Base-by-base conservation (phyloP, 1,140 invertebrate species). In the Saccostrea cuccullata region DNA sequence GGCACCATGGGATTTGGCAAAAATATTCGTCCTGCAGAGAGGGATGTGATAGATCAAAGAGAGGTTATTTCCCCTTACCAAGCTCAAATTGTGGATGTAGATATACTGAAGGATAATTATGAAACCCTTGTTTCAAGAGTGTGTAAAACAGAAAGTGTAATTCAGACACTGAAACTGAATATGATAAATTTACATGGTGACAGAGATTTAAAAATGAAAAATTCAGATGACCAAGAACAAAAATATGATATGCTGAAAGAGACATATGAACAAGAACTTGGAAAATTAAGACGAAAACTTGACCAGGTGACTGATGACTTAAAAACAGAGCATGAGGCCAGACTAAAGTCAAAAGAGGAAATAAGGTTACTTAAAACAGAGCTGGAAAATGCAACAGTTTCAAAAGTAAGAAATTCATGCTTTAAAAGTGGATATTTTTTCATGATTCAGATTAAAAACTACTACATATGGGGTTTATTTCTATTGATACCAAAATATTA, bases 151-250 rank as follows among this genome's bases (percentile, higher is more conserved):
- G 93, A 93, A 89, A 93, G 93, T 88, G 85, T 88, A n/a, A 90
- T 93, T 13, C 92, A 92, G 70, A 92, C 91, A n/a, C 56, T 93
- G 36, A 93, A 92, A 83, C 86, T 93, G 77, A 91, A 90, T 55
- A 88, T 93, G 64, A 64, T 91, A 20, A 91, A 89, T 87, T 36
- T 91, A n/a, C 90, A 91, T 36, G 90, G 91, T 23, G 82, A 91
- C 36, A 82, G 87, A 17, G 90, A 91, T 58, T 88, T 92, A 13
- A 86, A 89, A 82, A 90, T 85, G 23, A 92, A 90, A 86, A 73
- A 90, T 12, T 85, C 88, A 23, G 87, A 86, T 20, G 87, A 91
- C 55, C 70, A 87, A 26, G 90, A 92, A 58, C 90, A 92, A 67
- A 90, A 89, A 67, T 88, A 90, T 36, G 77, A 85, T 60, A 55